Percentiles rank a stretch among this genome's conserved stretches.
These are phyloP conservation scores for pig (Sus scrofa) DNA, from an alignment of 2,113 vertebrate genomes.

Conservation along the genomic window T2T-Sscrofa CM000829.6:54462501-54463000, in stretches of 20 bases:
- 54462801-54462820: background rate
- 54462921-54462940: background rate
- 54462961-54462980: background rate
- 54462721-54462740: background rate
- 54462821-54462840: background rate
- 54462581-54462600: background rate
- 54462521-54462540: background rate
- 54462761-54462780: background rate
- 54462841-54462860: background rate
- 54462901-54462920: background rate
- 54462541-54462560: background rate
- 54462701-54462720: background rate
- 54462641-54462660: background rate
- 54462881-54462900: background rate
- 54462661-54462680: background rate
- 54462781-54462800: background rate
- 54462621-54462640: background rate
- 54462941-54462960: background rate
- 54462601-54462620: too few relatives aligned
- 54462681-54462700: background rate
- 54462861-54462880: background rate
- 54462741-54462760: background rate
- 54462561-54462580: background rate
- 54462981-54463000: background rate
- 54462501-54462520: background rate